Percentiles rank a stretch among this genome's conserved stretches.
Conservation (phyloP, 2,113 vertebrate species). For the Nycticebus coucang region DNA sequence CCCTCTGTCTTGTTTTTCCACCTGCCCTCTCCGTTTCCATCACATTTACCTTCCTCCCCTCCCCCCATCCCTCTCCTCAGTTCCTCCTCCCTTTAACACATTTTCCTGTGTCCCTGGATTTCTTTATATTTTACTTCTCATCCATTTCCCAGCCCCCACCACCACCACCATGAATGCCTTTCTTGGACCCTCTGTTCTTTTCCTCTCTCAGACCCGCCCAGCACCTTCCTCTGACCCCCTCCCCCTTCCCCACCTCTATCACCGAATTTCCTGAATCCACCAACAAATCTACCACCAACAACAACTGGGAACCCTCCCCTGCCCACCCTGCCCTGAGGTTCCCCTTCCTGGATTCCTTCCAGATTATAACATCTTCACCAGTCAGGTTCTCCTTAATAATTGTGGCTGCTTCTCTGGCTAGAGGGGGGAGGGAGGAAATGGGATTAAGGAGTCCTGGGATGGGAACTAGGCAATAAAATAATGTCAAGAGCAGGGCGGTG, state of each 20-base stretch:
- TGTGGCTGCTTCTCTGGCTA: slow-evolving; percentile 13
- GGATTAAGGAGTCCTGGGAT: slow-evolving; percentile 23
- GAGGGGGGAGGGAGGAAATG: slow-evolving; percentile 44
- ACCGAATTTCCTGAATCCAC: background rate
- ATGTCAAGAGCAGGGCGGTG: background rate
- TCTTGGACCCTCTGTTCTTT: background rate
- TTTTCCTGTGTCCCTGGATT: background rate
- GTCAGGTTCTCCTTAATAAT: slow-evolving; percentile 25
- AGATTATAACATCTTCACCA: background rate
- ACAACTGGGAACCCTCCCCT: background rate
- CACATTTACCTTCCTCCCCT: accelerated
- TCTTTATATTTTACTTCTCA: background rate
- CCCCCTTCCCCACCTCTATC: no score
- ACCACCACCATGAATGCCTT: accelerated
- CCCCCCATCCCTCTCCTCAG: no score
- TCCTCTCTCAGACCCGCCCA: background rate
- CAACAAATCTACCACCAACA: no score
- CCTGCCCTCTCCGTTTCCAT: background rate
- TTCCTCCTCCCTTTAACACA: accelerated
- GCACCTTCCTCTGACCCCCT: background rate
- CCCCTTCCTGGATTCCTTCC: background rate
- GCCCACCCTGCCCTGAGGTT: background rate
- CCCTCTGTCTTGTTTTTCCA: accelerated
- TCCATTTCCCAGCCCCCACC: no score
- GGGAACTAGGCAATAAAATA: slow-evolving; percentile 51